Conservation (phyloP, 2,113 vertebrate genomes). For the Melanotaenia duboulayi region DNA sequence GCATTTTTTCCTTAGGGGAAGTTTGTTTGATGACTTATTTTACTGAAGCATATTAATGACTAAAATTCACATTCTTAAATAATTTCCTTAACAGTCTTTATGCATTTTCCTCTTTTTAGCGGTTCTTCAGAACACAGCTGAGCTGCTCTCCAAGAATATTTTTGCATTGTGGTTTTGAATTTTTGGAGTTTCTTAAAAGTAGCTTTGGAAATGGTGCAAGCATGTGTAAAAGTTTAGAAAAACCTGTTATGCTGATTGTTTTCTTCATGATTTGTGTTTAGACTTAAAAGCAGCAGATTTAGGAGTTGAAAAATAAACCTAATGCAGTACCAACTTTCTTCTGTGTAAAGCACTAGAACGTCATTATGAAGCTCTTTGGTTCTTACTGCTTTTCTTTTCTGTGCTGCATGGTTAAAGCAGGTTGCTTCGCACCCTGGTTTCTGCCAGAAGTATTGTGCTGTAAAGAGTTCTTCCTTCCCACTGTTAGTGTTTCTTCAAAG, state of each 20-base stretch:
- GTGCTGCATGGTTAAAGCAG: neutral
- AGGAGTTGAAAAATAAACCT: neutral
- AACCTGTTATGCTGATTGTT: neutral
- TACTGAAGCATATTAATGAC: neutral
- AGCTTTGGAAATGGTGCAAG: neutral
- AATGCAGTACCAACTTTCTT: neutral
- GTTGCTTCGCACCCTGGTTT: neutral
- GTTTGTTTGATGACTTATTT: neutral
- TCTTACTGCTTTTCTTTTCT: neutral
- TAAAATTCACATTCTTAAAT: neutral
- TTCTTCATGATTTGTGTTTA: neutral
- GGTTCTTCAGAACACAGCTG: neutral
- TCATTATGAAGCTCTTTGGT: neutral
- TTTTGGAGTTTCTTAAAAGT: slow-evolving; percentile 2
- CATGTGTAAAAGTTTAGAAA: neutral
- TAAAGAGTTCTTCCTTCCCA: neutral
- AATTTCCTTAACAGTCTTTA: too few species aligned
- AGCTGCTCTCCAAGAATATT: neutral
- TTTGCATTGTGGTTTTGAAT: slow-evolving; percentile 14
- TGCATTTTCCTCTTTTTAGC: neutral
- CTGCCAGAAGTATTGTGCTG: neutral
- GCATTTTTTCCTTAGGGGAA: neutral
- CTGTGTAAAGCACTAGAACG: neutral
- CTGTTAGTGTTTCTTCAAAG: neutral
- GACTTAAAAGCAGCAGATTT: neutral